Conservation (phyloP, 2,113 vertebrate genomes). For the Ceuthmochares aereus region DNA sequence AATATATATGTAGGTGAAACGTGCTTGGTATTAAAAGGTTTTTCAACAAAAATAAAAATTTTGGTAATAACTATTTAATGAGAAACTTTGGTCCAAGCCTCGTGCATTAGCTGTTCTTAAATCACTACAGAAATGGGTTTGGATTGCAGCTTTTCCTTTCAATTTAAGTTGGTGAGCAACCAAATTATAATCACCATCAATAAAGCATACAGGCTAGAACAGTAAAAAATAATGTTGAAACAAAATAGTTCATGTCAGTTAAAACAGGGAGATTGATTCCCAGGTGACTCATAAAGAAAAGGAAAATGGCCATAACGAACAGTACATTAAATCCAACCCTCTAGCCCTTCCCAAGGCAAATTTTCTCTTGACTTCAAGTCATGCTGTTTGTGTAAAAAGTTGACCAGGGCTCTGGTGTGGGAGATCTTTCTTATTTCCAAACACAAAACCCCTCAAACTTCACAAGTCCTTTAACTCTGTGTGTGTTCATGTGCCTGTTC, state of each 20-base stretch:
- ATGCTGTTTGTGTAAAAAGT: not conserved
- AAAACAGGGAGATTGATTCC: conserved; percentile 49
- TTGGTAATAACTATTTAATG: conserved; percentile 22
- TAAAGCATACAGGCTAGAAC: conserved; percentile 36
- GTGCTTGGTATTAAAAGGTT: not conserved
- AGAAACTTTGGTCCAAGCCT: conserved; percentile 5
- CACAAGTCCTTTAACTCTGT: not conserved
- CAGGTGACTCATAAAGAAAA: conserved; percentile 46
- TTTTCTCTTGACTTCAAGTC: conserved; percentile 17
- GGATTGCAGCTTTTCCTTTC: conserved; percentile 41
- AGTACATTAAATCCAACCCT: conserved; percentile 18
- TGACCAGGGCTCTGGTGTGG: not conserved
- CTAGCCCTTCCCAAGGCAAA: conserved; percentile 4
- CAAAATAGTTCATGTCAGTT: conserved; percentile 56
- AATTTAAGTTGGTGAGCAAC: conserved; percentile 59
- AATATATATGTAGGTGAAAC: not conserved
- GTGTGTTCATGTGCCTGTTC: not conserved
- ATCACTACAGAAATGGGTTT: conserved; percentile 43
- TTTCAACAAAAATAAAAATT: conserved; percentile 10
- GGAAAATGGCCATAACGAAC: conserved; percentile 45
- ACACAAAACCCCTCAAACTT: not conserved
- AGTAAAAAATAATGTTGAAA: conserved; percentile 54
- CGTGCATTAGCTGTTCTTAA: conserved; percentile 21
- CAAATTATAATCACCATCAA: conserved; percentile 61
- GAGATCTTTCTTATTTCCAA: conserved; percentile 31